Conservation (phyloP, 1,140 invertebrate genomes). For the Lepidotrigona ventralis region DNA sequence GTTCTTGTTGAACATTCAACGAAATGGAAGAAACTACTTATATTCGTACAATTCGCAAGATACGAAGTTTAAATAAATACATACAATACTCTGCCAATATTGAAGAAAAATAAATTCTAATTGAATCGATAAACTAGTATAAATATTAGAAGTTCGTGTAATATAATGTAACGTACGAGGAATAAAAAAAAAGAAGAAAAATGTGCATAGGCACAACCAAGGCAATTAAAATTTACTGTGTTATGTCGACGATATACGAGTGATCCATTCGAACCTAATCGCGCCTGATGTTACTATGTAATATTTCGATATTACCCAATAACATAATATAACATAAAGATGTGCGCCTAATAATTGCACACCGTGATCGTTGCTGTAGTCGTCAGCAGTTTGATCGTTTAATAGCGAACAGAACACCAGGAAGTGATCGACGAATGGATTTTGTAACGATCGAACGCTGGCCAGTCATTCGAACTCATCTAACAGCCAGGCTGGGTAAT, state of each 20-base stretch:
- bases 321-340: background rate
- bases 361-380: background rate
- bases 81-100: background rate
- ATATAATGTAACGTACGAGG: too few species aligned
- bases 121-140: background rate
- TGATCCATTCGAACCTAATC: too few species aligned
- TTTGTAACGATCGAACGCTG: slow-evolving; percentile 10
- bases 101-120: background rate
- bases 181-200: too few species aligned
- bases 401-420: slow-evolving; percentile 21
- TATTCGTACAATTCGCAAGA: background rate
- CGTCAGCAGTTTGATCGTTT: slow-evolving; percentile 3
- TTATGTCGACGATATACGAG: background rate
- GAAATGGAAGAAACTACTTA: background rate
- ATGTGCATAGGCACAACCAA: background rate
- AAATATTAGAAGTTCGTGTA: background rate
- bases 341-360: slow-evolving; percentile 12
- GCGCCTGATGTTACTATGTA: background rate
- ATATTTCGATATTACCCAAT: slow-evolving; percentile 18
- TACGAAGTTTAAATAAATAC: background rate
- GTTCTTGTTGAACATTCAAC: background rate
- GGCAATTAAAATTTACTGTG: background rate
- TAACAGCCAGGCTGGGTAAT: slow-evolving; percentile 3
- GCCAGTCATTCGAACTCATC: background rate
- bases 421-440: slow-evolving; percentile 15